Base-by-base conservation (phyloP, 1,140 invertebrate genomes). In the Sitodiplosis mosellana region DNA sequence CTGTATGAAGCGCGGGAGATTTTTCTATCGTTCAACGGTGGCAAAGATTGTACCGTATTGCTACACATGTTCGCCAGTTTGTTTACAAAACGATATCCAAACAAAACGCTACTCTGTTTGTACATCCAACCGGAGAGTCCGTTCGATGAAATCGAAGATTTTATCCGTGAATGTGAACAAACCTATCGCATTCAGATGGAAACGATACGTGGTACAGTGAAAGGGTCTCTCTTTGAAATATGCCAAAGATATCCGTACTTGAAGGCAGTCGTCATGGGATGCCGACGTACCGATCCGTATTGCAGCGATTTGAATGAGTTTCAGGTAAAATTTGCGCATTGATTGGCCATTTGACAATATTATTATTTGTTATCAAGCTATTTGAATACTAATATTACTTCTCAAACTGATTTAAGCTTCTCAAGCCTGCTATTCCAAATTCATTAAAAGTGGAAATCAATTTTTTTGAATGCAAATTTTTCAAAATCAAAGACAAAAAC, bases 21-120 rank as follows among this genome's bases (percentile, higher is more conserved):
- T 43, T 89, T 89, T 58, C 58, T 97, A 33, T 85, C 86, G 48
- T 98, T 96, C 58, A 97, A 97, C 66, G 93, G 94, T 21, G 94
- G 94, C 7, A 98, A 98, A 69, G 94, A 98, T 68, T 97, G 93
- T 60, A 94, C 89, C 2, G 87, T 82, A 1, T 68, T 95, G 15
- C 67, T 95, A 46, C 85, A 95, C 65, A 61, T 95, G 21, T 69
- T 75, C 20, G 65, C 80, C 54, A 71, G 76, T 7, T 64, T 86
- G 18, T 61, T 81, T 33, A 68, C 72, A 54, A 71, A 73, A 49
- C 72, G 71, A 45, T 69, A 64, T 64, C 55, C 61, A 56, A 46
- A 51, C 15, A 21, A 34, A 17, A 27, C 37, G 40, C 47, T 56
- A 27, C 19, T 45, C 12, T 27, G 43, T 33, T 59, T 90, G 8